A percentile compares a stretch with the other conserved stretches of the same genome.
Evolutionary conservation across 2,113 vertebrate genomes (phyloP).

Genomic region (Pachycephala philippinensis): DNA sequence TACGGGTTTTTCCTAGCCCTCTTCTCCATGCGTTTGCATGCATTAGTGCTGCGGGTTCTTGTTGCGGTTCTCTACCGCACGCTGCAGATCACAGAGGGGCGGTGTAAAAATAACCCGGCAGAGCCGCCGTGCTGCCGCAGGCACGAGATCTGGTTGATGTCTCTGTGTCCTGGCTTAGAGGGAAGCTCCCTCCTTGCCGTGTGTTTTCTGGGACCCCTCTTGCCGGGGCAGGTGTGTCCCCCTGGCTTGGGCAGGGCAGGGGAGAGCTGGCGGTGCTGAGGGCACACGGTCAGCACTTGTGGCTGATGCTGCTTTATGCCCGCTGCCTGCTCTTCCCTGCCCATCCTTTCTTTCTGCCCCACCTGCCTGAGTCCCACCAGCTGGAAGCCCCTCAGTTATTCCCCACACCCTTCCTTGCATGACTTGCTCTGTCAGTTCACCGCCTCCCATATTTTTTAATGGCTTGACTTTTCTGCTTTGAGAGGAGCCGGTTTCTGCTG

Average conservation of each 20-base stretch:
- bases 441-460: not conserved
- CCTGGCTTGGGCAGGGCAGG: not conserved
- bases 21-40: too few relatives aligned
- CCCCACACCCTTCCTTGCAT: rapidly evolving
- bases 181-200: not conserved
- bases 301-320: not conserved
- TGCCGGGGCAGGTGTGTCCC: not conserved
- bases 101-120: not conserved
- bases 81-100: not conserved
- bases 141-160: rapidly evolving
- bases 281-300: rapidly evolving
- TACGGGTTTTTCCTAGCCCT: not conserved
- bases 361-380: not conserved
- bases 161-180: not conserved
- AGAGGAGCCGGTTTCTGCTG: rapidly evolving
- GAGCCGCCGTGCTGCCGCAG: not conserved
- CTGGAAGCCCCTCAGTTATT: not conserved
- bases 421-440: not conserved
- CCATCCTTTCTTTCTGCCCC: not conserved
- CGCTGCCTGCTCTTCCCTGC: rapidly evolving
- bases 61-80: not conserved
- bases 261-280: rapidly evolving
- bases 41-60: not conserved
- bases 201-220: not conserved
- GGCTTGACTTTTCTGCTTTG: not conserved